Percentiles rank a stretch among this genome's conserved stretches.
Conservation (phyloP, 2,888 invertebrate species). For the Polyommatus iphigenia region DNA sequence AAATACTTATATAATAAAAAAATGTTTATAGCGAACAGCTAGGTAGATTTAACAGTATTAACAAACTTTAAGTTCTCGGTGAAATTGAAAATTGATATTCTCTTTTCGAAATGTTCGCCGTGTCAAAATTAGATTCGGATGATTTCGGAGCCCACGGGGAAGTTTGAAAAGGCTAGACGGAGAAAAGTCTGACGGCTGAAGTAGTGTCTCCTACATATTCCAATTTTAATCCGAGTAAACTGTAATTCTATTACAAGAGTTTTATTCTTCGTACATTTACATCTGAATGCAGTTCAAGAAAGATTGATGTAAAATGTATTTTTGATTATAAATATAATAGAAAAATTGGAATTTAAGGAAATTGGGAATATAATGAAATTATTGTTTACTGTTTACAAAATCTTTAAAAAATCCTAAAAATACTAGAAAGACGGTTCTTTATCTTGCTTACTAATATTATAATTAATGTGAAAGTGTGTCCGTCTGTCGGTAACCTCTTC, state of each 20-base stretch:
- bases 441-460: no score
- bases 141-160: constrained; percentile 36
- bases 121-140: constrained; percentile 35
- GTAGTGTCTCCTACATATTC: constrained; percentile 62
- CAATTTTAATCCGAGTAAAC: constrained; percentile 74
- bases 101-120: constrained; percentile 28
- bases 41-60: background rate
- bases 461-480: no score
- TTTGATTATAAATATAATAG: background rate
- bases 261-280: constrained; percentile 32
- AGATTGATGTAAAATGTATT: background rate
- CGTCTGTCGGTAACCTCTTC: no score
- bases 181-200: constrained; percentile 48
- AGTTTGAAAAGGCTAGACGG: constrained; percentile 47
- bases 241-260: constrained; percentile 43
- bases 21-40: no score
- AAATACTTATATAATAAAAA: no score
- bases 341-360: no score
- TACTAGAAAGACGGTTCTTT: no score
- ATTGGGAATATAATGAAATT: no score
- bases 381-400: no score
- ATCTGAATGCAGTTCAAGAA: background rate
- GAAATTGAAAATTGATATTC: constrained; percentile 26
- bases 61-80: background rate
- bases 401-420: no score